A percentile compares a stretch with the other conserved stretches of the same genome.
These are phyloP conservation scores for Phrynocephalus guinanensis DNA, from an alignment of 2,797 vertebrate genomes.

Conservation along the genomic window DNA sequence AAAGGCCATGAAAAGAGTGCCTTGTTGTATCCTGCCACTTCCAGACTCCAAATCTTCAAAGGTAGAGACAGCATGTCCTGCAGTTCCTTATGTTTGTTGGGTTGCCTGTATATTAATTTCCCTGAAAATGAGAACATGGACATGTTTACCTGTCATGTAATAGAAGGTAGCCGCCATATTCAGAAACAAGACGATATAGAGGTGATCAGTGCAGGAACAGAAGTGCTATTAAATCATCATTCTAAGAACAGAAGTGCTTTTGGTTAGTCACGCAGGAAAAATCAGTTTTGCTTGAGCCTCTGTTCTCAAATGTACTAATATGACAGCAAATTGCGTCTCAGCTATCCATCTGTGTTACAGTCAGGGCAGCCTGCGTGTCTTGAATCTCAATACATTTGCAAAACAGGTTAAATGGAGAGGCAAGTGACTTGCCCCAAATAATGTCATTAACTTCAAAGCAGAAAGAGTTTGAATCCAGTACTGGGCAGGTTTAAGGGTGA, in stretches of 20 bases:
- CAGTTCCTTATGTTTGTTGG: neutral
- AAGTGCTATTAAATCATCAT: neutral
- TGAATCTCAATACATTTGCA: neutral
- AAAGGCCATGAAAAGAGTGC: neutral
- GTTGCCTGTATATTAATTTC: constrained; percentile 6
- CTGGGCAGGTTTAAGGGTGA: neutral
- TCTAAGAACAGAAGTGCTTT: neutral
- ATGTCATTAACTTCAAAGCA: neutral
- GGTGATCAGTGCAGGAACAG: neutral
- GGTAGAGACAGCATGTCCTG: neutral
- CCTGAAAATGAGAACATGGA: neutral
- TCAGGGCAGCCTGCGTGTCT: neutral
- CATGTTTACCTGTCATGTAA: neutral
- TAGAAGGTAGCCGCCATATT: neutral
- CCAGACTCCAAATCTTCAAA: neutral
- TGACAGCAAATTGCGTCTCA: neutral
- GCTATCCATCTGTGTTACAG: neutral
- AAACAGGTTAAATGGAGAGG: neutral
- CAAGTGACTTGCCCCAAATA: neutral
- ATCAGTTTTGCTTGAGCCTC: neutral
- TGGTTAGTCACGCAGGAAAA: neutral
- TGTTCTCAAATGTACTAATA: neutral
- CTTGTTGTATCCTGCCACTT: neutral
- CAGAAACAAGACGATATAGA: neutral
- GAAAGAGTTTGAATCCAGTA: neutral